Percentiles rank a stretch among this genome's conserved stretches.
phyloP scores from a whole-genome alignment of 2,113 vertebrate species.

The Psittacus erithacus region DNA sequence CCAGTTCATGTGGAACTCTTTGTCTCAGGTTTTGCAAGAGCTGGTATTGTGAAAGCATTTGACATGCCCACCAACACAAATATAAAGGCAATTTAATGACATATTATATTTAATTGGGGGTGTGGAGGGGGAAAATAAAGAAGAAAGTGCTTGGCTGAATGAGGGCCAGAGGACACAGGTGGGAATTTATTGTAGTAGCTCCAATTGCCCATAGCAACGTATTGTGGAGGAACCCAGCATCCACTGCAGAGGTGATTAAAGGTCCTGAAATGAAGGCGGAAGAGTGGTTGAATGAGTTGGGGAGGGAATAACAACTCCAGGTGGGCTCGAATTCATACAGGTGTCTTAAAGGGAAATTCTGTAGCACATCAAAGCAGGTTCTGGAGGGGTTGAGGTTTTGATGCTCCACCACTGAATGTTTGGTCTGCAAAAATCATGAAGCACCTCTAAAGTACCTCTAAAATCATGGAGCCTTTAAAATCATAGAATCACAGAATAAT shows the following conservation, averaged over 20 bases:
- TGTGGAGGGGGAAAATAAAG: not conserved
- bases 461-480: not conserved
- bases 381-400: not conserved
- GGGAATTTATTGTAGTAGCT: not conserved
- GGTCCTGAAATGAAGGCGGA: not conserved
- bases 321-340: not conserved
- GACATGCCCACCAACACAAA: not conserved
- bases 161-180: conserved; percentile 33
- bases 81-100: conserved; percentile 27
- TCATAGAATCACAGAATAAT: not conserved
- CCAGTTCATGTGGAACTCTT: not conserved
- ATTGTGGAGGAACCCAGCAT: not conserved
- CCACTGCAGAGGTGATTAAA: not conserved
- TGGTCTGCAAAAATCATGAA: not conserved
- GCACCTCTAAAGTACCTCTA: not conserved
- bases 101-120: conserved; percentile 20
- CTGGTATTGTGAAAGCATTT: conserved; percentile 5
- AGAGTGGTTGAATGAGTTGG: not conserved
- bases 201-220: not conserved
- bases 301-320: not conserved
- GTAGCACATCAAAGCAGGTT: not conserved
- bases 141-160: conserved; percentile 15
- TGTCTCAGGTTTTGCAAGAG: conserved; percentile 12
- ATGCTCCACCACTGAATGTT: not conserved
- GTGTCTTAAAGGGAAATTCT: not conserved